phyloP scores from a whole-genome alignment of 2,888 invertebrate genomes.

The Keiferia lycopersicella region DNA sequence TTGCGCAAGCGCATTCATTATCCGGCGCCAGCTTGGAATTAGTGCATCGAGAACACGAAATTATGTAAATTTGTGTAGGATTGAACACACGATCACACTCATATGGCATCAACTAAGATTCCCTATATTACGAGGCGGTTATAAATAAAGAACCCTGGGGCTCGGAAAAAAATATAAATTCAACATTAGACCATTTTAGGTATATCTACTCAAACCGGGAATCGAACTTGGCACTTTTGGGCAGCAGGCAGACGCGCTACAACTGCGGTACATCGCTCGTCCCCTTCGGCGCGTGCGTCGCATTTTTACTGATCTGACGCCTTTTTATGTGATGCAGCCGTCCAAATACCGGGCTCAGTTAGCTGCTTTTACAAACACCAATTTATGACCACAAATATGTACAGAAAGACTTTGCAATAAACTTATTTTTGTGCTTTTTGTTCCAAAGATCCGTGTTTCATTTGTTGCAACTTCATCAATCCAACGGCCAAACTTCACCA shows the following conservation, averaged over 20 bases:
- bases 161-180: too few species aligned
- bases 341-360: not conserved
- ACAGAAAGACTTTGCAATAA: not conserved
- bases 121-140: too few species aligned
- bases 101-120: not conserved
- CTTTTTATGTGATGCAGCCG: not conserved
- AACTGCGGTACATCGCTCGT: not conserved
- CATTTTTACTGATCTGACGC: not conserved
- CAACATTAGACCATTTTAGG: too few species aligned
- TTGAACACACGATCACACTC: not conserved
- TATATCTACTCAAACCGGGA: too few species aligned
- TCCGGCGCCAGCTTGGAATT: slow-evolving; percentile 52
- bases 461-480: too few species aligned
- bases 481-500: not conserved
- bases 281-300: not conserved
- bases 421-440: not conserved
- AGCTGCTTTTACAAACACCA: not conserved
- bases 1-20: slow-evolving; percentile 49
- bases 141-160: too few species aligned
- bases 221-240: too few species aligned
- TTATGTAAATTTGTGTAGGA: slow-evolving; percentile 22
- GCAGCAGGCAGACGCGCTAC: too few species aligned
- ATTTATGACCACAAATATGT: slow-evolving; percentile 1
- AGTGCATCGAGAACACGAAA: slow-evolving; percentile 40
- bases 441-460: too few species aligned